phyloP scores from a whole-genome alignment of 2,888 invertebrate genomes.

The Cosmia trapezina region DNA sequence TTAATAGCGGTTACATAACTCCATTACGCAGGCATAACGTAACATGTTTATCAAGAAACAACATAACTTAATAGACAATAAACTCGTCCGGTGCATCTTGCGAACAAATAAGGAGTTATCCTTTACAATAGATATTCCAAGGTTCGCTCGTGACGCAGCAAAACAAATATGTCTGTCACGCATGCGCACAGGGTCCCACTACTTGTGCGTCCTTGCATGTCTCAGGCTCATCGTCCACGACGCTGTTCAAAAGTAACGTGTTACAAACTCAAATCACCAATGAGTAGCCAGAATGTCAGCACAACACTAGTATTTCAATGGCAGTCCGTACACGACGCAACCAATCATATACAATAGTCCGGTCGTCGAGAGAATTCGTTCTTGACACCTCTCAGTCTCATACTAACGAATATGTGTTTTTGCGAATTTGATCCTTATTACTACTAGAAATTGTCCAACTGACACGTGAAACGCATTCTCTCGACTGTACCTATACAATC shows the following conservation, averaged over 20 bases:
- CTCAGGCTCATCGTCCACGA: slow-evolving; percentile 4
- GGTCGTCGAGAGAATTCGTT: too few relatives aligned
- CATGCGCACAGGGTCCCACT: slow-evolving; percentile 31
- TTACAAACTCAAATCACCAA: not conserved
- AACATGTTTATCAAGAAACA: slow-evolving; percentile 23
- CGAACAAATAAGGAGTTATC: slow-evolving; percentile 53
- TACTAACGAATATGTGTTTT: too few relatives aligned
- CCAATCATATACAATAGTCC: too few relatives aligned
- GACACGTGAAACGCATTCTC: too few relatives aligned
- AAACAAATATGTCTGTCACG: slow-evolving; percentile 39
- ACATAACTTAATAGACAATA: slow-evolving; percentile 37
- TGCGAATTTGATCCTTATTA: too few relatives aligned
- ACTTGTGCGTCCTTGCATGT: slow-evolving; percentile 51
- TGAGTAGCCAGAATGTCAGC: too few relatives aligned
- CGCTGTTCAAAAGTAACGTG: not conserved
- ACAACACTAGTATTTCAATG: too few relatives aligned
- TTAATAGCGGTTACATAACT: slow-evolving; percentile 8
- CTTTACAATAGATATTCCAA: slow-evolving; percentile 58
- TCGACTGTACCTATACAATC: too few relatives aligned
- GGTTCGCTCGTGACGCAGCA: slow-evolving; percentile 44
- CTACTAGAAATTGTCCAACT: too few relatives aligned
- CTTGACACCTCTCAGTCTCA: too few relatives aligned
- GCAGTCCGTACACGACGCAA: too few relatives aligned
- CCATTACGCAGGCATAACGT: not conserved
- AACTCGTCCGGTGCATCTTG: slow-evolving; percentile 36